Evolutionary conservation across 2,888 invertebrate species (phyloP).

Genomic region (Mythimna lalbum): DNA sequence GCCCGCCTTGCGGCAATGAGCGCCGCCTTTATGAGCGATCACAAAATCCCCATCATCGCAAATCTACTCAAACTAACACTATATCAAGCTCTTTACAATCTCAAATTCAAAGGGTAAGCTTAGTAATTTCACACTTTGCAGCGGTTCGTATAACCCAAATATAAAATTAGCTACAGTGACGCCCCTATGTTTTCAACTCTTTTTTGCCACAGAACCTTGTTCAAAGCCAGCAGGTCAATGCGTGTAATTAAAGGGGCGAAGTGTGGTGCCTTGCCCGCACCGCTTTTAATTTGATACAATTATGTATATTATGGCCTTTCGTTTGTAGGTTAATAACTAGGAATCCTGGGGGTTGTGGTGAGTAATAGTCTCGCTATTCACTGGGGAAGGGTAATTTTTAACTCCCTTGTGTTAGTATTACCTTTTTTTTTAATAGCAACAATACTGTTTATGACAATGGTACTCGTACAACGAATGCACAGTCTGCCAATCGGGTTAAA

Average conservation of each 20-base stretch:
- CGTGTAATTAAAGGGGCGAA: constrained; percentile 41
- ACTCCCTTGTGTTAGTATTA: not conserved
- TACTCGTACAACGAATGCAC: too few relatives aligned
- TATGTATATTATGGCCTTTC: constrained; percentile 44
- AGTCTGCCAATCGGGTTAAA: not conserved
- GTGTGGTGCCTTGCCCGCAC: constrained; percentile 42
- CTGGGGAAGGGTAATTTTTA: constrained; percentile 22
- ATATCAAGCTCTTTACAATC: not conserved
- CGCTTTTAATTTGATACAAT: constrained; percentile 47
- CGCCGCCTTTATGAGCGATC: too few relatives aligned
- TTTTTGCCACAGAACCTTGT: constrained; percentile 34
- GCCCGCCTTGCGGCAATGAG: too few relatives aligned
- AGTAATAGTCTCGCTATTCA: constrained; percentile 39
- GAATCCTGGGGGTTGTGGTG: constrained; percentile 42
- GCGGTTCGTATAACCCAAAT: not conserved
- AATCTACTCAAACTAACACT: not conserved
- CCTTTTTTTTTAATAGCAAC: too few relatives aligned
- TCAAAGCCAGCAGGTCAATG: constrained; percentile 40
- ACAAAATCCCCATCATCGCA: too few relatives aligned
- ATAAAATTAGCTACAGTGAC: constrained; percentile 10
- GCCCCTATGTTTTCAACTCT: constrained; percentile 23
- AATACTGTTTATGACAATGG: too few relatives aligned
- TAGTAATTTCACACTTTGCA: not conserved
- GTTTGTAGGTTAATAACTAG: constrained; percentile 56
- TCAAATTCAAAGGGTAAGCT: not conserved